A percentile compares a stretch with the other conserved stretches of the same genome.
Conservation (phyloP, 2,888 invertebrate species). For the Pollenia labialis region DNA sequence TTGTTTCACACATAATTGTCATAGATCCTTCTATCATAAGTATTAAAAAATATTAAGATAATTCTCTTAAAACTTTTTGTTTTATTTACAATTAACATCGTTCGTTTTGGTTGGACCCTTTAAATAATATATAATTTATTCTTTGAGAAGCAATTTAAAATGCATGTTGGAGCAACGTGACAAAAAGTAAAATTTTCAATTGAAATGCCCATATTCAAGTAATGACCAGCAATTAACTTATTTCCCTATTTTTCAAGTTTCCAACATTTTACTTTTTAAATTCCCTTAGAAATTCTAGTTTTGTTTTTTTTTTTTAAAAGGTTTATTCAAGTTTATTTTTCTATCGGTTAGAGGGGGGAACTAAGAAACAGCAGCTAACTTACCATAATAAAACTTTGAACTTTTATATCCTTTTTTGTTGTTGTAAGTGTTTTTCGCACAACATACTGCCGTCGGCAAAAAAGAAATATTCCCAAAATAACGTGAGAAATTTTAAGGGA, state of each 20-base stretch:
- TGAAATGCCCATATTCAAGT: no score
- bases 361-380: slow-evolving; percentile 24
- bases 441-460: slow-evolving; percentile 56
- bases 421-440: slow-evolving; percentile 19
- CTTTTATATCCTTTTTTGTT: slow-evolving; percentile 51
- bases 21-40: no score
- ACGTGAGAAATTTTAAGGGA: slow-evolving; percentile 62
- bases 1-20: no score
- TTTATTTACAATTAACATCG: no score
- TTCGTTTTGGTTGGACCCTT: no score
- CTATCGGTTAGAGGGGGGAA: slow-evolving; percentile 17
- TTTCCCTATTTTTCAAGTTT: not conserved
- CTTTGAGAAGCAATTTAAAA: no score
- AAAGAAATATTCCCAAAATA: slow-evolving; percentile 45
- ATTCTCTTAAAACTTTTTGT: no score
- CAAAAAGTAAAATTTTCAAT: no score
- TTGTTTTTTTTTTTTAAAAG: not conserved
- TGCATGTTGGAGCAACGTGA: no score
- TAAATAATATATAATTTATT: no score
- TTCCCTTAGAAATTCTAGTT: not conserved
- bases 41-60: no score
- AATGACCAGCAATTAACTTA: not conserved
- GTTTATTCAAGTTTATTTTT: slow-evolving; percentile 23
- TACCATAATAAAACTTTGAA: slow-evolving; percentile 54
- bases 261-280: not conserved